Percentiles rank a stretch among this genome's conserved stretches.
These are phyloP conservation scores for Caenorhabditis inopinata DNA, from an alignment of 1,140 invertebrate genomes.

Conservation along the genomic window DNA sequence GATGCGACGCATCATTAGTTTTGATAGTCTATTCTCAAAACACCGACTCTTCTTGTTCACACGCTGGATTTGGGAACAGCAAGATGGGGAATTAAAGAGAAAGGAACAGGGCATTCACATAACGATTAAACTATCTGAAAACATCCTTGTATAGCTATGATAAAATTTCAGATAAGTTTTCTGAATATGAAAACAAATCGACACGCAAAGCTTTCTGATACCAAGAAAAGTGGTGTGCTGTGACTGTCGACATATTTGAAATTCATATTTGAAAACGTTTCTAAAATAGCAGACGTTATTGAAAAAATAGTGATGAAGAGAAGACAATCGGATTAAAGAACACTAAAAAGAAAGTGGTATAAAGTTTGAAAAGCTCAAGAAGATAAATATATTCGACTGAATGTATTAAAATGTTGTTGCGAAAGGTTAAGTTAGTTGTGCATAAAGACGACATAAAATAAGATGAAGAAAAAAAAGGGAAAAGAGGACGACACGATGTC, in stretches of 20 bases:
- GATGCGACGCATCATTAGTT: conserved; percentile 28
- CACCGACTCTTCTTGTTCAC: not conserved
- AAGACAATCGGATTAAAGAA: not conserved
- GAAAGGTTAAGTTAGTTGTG: not conserved
- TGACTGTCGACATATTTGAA: conserved; percentile 12
- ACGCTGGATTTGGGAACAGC: not conserved
- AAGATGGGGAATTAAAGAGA: not conserved
- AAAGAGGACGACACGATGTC: not conserved
- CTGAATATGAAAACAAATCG: too few relatives aligned
- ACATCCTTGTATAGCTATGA: too few relatives aligned
- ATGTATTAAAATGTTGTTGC: not conserved
- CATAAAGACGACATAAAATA: not conserved
- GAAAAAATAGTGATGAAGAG: not conserved
- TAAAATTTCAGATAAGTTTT: too few relatives aligned
- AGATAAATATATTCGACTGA: not conserved
- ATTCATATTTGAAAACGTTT: not conserved
- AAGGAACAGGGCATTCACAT: not conserved
- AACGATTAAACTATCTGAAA: too few relatives aligned
- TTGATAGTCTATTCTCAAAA: conserved; percentile 14
- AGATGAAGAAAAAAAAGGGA: not conserved
- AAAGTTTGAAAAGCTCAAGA: not conserved
- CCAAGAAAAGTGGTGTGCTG: too few relatives aligned
- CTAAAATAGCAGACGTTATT: not conserved
- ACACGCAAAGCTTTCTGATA: too few relatives aligned
- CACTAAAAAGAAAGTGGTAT: too few relatives aligned